Conservation (phyloP, 2,888 invertebrate genomes). For the Chironomus riparius region DNA sequence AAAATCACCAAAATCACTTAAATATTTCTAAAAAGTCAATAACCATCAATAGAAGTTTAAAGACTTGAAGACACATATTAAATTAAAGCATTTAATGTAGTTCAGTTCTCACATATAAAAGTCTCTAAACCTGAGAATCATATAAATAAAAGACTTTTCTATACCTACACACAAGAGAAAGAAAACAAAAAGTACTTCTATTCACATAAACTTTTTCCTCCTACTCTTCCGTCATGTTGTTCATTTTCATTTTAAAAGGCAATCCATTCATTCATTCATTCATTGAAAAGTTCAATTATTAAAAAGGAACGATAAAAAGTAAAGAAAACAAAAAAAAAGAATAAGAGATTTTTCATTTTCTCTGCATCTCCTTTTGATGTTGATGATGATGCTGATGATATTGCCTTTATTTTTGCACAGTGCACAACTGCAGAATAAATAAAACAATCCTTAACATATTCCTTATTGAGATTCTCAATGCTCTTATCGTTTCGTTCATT, state of each 20-base stretch:
- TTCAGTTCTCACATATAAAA: no score
- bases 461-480: constrained; percentile 18
- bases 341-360: not conserved
- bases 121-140: no score
- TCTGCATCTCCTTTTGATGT: not conserved
- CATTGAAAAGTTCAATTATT: constrained; percentile 3
- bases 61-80: no score
- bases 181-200: not conserved
- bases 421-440: constrained; percentile 22
- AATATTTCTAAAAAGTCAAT: no score
- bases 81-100: no score
- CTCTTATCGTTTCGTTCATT: not conserved
- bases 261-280: not conserved
- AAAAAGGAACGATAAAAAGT: not conserved
- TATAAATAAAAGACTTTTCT: not conserved
- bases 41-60: no score
- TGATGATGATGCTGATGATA: not conserved
- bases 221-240: not conserved
- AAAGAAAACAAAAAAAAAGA: not conserved
- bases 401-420: constrained; percentile 1
- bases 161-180: not conserved
- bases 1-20: no score
- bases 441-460: constrained; percentile 25
- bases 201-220: not conserved
- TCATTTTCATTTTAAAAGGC: not conserved